phyloP scores from a whole-genome alignment of 1,140 invertebrate genomes.

The Drosophila nebulosa region DNA sequence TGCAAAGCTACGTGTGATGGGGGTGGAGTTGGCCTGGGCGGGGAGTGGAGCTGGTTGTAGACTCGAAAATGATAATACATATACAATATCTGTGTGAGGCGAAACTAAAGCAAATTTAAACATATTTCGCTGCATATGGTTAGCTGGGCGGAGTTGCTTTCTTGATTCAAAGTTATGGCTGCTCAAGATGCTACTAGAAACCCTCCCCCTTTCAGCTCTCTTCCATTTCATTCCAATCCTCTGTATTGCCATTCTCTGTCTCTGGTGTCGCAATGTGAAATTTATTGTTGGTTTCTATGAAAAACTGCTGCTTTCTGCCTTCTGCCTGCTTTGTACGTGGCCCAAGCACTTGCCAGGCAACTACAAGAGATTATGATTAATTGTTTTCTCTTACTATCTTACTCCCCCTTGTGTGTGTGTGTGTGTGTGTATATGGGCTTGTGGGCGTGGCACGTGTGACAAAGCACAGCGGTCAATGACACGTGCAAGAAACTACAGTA shows the following conservation, averaged over 20 bases:
- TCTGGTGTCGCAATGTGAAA: constrained; percentile 32
- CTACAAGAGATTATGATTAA: constrained; percentile 74
- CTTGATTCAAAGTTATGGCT: constrained; percentile 70
- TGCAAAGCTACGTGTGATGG: constrained; percentile 55
- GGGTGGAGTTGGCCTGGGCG: constrained; percentile 11
- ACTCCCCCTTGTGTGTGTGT: constrained; percentile 13
- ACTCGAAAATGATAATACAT: constrained; percentile 46
- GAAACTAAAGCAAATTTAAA: constrained; percentile 52
- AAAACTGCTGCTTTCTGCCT: constrained; percentile 47
- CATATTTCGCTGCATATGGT: constrained; percentile 46
- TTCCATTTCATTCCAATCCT: background rate
- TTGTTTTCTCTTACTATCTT: constrained; percentile 31
- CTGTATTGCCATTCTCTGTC: background rate
- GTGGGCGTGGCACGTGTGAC: constrained; percentile 70
- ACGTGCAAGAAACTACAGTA: constrained; percentile 31
- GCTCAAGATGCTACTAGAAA: constrained; percentile 62
- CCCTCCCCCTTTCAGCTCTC: no score
- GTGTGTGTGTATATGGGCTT: background rate
- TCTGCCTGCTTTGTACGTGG: constrained; percentile 41
- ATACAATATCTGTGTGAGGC: constrained; percentile 60
- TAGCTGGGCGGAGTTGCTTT: constrained; percentile 34
- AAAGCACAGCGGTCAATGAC: constrained; percentile 62
- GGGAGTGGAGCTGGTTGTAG: background rate
- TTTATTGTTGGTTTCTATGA: constrained; percentile 65
- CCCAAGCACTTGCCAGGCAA: constrained; percentile 58